Conservation (phyloP, 2,888 invertebrate genomes). For the Acrobeloides nanus region DNA sequence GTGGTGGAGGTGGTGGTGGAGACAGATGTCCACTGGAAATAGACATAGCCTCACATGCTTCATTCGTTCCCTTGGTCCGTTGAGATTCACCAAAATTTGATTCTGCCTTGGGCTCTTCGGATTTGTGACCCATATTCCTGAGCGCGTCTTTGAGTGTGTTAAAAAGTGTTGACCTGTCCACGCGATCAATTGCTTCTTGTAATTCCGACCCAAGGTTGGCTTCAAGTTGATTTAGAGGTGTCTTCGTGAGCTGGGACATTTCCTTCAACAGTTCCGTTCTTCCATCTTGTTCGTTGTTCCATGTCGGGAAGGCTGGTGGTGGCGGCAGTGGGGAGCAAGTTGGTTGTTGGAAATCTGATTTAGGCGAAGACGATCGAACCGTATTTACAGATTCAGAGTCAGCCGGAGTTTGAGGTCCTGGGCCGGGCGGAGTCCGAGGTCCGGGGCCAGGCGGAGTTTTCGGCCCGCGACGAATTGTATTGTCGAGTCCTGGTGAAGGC, state of each 20-base stretch:
- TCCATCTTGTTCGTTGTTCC: background rate
- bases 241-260: conserved; percentile 11
- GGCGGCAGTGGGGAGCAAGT: conserved; percentile 5
- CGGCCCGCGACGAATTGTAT: background rate
- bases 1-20: no score
- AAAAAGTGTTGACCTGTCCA: conserved; percentile 10
- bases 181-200: conserved; percentile 15
- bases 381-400: conserved; percentile 12
- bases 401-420: conserved; percentile 13
- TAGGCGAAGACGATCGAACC: background rate
- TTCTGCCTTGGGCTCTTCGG: no score
- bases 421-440: conserved; percentile 9
- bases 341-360: conserved; percentile 1
- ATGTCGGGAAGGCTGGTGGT: conserved; percentile 3
- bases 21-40: no score
- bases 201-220: conserved; percentile 13
- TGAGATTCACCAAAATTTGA: no score
- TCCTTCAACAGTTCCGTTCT: background rate
- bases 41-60: no score
- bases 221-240: conserved; percentile 14
- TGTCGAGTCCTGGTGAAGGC: background rate
- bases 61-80: no score
- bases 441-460: conserved; percentile 1
- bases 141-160: conserved; percentile 15
- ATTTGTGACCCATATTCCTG: conserved; percentile 7